Evolutionary conservation across 2,113 vertebrate species (phyloP).

Genomic region (Xenopus tropicalis): DNA sequence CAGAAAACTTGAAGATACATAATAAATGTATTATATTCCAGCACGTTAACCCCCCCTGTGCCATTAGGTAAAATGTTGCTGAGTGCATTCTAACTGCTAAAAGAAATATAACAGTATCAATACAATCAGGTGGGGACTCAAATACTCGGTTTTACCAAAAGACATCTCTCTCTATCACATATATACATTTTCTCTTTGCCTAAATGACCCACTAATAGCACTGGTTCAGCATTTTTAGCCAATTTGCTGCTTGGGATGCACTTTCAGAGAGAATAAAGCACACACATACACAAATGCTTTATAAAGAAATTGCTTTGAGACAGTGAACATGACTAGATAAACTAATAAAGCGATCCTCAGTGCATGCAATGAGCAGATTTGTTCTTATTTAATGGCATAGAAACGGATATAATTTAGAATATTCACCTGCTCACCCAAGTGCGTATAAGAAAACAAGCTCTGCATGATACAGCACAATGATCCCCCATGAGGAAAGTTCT

Average conservation of each 20-base stretch:
- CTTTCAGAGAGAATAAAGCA: conserved; percentile 30
- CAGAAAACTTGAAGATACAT: too few relatives aligned
- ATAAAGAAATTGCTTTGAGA: conserved; percentile 29
- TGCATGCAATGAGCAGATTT: conserved; percentile 37
- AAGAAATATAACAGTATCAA: too few relatives aligned
- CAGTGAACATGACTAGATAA: conserved; percentile 17
- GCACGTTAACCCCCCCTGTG: too few relatives aligned
- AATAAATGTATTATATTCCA: too few relatives aligned
- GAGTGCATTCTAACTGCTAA: too few relatives aligned
- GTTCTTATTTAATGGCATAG: conserved; percentile 38
- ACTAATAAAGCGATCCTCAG: conserved; percentile 34
- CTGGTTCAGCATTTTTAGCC: conserved; percentile 25
- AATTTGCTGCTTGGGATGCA: conserved; percentile 28
- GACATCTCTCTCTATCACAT: not conserved
- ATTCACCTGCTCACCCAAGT: conserved; percentile 29
- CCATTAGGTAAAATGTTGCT: too few relatives aligned
- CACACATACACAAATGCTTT: conserved; percentile 27
- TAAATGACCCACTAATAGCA: conserved; percentile 18
- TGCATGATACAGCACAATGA: conserved; percentile 25
- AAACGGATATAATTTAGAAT: conserved; percentile 35
- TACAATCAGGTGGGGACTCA: too few relatives aligned
- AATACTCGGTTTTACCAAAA: too few relatives aligned
- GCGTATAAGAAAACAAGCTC: conserved; percentile 21
- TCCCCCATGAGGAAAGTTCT: not conserved
- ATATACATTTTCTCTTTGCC: not conserved